Percentiles rank a stretch among this genome's conserved stretches.
Conservation (phyloP, 2,888 invertebrate species). For the Coremacera marginata region DNA sequence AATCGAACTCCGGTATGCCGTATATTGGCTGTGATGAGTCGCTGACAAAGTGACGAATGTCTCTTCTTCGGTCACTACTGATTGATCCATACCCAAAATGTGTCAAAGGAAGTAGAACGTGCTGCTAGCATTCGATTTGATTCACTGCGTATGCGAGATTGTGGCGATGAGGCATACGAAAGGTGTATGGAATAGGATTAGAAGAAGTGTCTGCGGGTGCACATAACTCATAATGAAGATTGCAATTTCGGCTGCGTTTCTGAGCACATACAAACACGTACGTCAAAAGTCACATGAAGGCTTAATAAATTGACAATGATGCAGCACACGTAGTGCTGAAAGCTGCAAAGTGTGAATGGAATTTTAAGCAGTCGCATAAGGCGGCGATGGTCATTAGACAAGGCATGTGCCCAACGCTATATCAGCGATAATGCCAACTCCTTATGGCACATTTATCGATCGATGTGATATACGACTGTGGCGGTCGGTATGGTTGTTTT, state of each 20-base stretch:
- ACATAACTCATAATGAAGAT: neutral
- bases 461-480: slow-evolving; percentile 49
- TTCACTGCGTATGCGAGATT: neutral
- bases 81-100: slow-evolving; percentile 56
- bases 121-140: slow-evolving; percentile 19
- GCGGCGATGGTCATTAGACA: slow-evolving; percentile 40
- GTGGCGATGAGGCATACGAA: neutral
- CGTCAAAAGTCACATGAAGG: slow-evolving; percentile 19
- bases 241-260: slow-evolving; percentile 14
- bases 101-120: slow-evolving; percentile 17
- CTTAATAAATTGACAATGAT: slow-evolving; percentile 17
- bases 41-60: slow-evolving; percentile 39
- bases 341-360: slow-evolving; percentile 27
- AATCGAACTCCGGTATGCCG: neutral
- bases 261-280: slow-evolving; percentile 29
- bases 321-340: slow-evolving; percentile 30
- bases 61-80: slow-evolving; percentile 55
- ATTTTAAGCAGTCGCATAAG: slow-evolving; percentile 38
- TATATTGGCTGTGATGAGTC: slow-evolving; percentile 1
- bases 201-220: neutral
- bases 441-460: slow-evolving; percentile 53
- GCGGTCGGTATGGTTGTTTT: neutral
- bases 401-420: slow-evolving; percentile 45
- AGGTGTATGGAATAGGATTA: neutral
- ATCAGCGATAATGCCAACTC: slow-evolving; percentile 45